Base-by-base conservation (phyloP, 2,888 invertebrate genomes). In the Caenorhabditis japonica region DNA sequence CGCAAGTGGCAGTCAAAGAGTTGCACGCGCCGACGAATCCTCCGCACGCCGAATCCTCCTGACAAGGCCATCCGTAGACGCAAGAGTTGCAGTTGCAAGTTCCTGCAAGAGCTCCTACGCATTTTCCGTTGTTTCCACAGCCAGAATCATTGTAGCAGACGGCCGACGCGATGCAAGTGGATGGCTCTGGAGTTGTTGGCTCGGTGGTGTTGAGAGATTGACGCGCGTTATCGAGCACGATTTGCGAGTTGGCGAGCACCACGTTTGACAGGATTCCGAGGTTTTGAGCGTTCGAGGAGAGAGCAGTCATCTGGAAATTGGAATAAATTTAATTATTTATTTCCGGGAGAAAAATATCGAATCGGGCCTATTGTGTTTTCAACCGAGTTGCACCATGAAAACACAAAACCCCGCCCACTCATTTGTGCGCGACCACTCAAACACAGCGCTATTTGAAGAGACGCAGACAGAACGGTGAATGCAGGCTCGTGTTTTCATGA, bases 21-120 rank as follows among this genome's bases (percentile, higher is more conserved):
- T 60, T 70, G 64, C 75, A 75, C 0, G 75, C 64, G 8, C 70
- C 70, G 47, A 51, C 17, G 70, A 75, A 66, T 17, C 75, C 75
- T 47, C 75, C 75, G 56, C 75, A 75, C 3, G 53, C 64, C 19
- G 60, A 51, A 62, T 75, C 75, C 21, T 70, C 52, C 52, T 69
- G 62, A 41, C 69, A 75, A 62, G 64, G 61, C 75, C 70, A 70
- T 69, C 68, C 60, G 25, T 56, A 56, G 41, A 75, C 44, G 19
- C 75, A 75, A 2, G 70, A 55, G 46, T 70, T 70, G 56, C 75
- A 75, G 51, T 75, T 70, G 41, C 75, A 75, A 12, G 75, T 75
- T 55, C 75, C 75, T 12, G 58, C 70, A 8, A 66, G 33, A 4
- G 70, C 75, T 52, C 75, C 75, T 44, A 75, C 56, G 51, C 75